Percentiles rank a stretch among this genome's conserved stretches.
phyloP scores from a whole-genome alignment of 2,888 invertebrate species.

The Pyrocoelia pectoralis region DNA sequence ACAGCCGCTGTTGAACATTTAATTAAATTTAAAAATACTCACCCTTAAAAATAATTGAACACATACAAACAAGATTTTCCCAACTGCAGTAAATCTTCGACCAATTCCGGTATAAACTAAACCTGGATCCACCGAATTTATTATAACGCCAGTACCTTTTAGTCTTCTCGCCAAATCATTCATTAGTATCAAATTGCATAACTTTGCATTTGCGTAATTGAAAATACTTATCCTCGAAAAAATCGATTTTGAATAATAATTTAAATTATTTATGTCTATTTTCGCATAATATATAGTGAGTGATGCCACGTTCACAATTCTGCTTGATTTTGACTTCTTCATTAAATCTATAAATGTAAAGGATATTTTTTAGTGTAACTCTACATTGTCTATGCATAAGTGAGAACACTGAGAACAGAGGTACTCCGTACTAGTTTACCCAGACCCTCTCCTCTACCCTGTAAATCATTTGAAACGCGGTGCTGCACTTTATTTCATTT shows the following conservation, averaged over 20 bases:
- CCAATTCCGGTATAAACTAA: slow-evolving; percentile 49
- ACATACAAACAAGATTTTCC: background rate
- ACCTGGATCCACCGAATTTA: slow-evolving; percentile 56
- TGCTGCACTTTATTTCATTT: too few relatives aligned
- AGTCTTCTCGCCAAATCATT: slow-evolving; percentile 53
- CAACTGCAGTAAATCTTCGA: slow-evolving; percentile 5
- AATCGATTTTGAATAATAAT: background rate
- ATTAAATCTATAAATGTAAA: background rate
- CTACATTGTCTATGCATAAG: too few relatives aligned
- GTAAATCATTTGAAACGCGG: too few relatives aligned
- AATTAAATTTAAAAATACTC: too few relatives aligned
- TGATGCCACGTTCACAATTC: background rate
- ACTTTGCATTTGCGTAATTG: background rate
- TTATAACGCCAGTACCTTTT: slow-evolving; percentile 50
- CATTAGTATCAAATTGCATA: slow-evolving; percentile 39
- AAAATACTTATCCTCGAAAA: background rate
- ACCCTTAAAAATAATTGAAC: background rate
- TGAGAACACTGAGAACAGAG: too few relatives aligned
- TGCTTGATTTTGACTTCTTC: background rate
- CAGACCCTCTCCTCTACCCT: too few relatives aligned
- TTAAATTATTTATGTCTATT: background rate
- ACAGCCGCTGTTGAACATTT: too few relatives aligned
- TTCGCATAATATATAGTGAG: background rate
- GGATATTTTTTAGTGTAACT: too few relatives aligned
- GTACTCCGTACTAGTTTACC: too few relatives aligned